Base-by-base conservation (phyloP, 2,113 vertebrate genomes). In the Eulacestoma nigropectus region DNA sequence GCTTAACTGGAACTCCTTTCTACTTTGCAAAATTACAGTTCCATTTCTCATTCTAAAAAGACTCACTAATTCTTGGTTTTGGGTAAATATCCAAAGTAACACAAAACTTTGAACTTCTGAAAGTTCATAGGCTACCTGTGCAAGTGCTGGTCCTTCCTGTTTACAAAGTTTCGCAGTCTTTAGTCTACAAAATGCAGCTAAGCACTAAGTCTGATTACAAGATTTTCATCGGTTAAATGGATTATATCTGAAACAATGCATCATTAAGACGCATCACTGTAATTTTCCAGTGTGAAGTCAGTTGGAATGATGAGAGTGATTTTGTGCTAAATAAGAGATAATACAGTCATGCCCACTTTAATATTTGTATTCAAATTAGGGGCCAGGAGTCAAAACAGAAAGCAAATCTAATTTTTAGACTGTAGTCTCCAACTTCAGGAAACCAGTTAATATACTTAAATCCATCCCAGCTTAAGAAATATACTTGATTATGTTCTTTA, bases 331-430 rank as follows among this genome's bases (percentile, higher is more conserved):
- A 80, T 91, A 96, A 89, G 75, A 84, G 90, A 86, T 74, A 84
- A 83, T 30, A 85, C 2, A 79, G 42, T 56, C 55, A 84, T 53
- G 78, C 16, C 44, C 70, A 92, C 60, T 96, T 96, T 81, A 80
- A 93, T 85, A 86, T 96, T 95, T 84, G 25, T 80, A 93, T 92
- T 84, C 42, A 92, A 95, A 95, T 97, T 84, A 92, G 92, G 91
- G 82, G 73, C 69, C 27, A 93, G 53, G 91, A 77, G 26, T 68
- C 39, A 96, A 92, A 91, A 88, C 4, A 65, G 81, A 87, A 50
- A 92, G 44, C n/a, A 92, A 65, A 82, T 41, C 76, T 90, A 32
- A 12, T 41, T 72, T 90, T 74, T 41, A 91, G 42, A 88, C n/a
- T 62, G 7, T 27, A 72, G 41, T 17, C 7, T 19, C 6, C 49